Percentiles rank a stretch among this genome's conserved stretches.
Conservation (phyloP, 2,797 vertebrate species). For the Heterohyrax brucei region DNA sequence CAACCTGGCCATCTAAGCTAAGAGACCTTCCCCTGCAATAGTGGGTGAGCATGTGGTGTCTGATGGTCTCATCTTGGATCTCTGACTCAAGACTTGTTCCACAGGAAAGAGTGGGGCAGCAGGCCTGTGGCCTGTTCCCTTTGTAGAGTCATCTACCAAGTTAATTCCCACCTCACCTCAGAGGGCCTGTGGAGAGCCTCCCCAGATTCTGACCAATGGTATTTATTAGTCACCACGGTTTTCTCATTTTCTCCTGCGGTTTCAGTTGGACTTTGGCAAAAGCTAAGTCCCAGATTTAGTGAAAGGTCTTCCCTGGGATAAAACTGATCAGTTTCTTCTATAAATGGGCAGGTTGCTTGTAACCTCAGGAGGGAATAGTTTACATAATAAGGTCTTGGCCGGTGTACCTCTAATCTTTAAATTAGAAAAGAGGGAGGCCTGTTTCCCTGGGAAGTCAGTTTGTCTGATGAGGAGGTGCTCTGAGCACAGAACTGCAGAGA, state of each 20-base stretch:
- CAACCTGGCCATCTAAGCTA: neutral
- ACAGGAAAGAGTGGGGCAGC: neutral
- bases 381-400: neutral
- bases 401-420: neutral
- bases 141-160: neutral
- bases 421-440: neutral
- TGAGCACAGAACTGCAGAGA: neutral
- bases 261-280: conserved; percentile 5
- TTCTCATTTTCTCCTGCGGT: neutral
- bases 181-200: neutral
- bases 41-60: neutral
- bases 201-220: neutral
- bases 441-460: conserved; percentile 19
- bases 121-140: neutral
- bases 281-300: conserved; percentile 7
- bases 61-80: neutral
- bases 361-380: neutral
- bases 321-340: neutral
- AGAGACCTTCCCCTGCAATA: neutral
- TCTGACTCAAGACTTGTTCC: conserved; percentile 46
- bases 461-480: neutral
- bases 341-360: neutral
- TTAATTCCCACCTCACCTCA: neutral
- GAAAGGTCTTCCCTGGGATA: neutral
- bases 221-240: neutral